These are phyloP conservation scores for Tauraco hartlaubi DNA, from an alignment of 2,797 vertebrate species.

Conservation along the genomic window DNA sequence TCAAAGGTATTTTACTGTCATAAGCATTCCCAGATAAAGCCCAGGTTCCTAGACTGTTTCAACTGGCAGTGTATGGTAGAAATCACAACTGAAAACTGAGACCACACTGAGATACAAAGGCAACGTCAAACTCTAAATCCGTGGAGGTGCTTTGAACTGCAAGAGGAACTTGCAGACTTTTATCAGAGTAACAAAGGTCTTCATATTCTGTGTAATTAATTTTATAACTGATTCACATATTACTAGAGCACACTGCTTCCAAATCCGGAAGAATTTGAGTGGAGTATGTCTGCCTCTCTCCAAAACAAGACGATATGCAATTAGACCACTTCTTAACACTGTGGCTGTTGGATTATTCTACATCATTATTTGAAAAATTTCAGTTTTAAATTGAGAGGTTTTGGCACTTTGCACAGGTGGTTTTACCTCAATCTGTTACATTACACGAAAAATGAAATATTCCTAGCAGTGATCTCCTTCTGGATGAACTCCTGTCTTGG, in stretches of 20 bases:
- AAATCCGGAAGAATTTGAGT: neutral
- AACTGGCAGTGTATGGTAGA: neutral
- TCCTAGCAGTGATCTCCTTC: slow-evolving; percentile 1
- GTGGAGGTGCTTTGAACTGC: neutral
- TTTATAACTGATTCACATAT: neutral
- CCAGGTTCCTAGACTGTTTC: neutral
- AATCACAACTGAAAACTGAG: neutral
- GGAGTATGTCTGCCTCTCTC: neutral
- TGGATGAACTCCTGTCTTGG: neutral
- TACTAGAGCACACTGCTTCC: neutral
- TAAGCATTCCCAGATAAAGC: neutral
- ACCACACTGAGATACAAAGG: neutral
- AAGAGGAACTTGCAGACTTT: neutral
- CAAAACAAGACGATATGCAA: neutral
- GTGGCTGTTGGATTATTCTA: neutral
- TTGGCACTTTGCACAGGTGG: neutral
- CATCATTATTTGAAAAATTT: neutral
- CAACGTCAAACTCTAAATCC: neutral
- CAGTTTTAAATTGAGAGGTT: neutral
- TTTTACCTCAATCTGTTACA: neutral
- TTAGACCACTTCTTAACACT: accelerated
- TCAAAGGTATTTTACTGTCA: neutral
- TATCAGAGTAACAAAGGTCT: neutral
- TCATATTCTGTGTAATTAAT: neutral
- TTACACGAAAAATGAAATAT: slow-evolving; percentile 1